phyloP scores from a whole-genome alignment of 2,888 invertebrate genomes.

The Aquatica leii region DNA sequence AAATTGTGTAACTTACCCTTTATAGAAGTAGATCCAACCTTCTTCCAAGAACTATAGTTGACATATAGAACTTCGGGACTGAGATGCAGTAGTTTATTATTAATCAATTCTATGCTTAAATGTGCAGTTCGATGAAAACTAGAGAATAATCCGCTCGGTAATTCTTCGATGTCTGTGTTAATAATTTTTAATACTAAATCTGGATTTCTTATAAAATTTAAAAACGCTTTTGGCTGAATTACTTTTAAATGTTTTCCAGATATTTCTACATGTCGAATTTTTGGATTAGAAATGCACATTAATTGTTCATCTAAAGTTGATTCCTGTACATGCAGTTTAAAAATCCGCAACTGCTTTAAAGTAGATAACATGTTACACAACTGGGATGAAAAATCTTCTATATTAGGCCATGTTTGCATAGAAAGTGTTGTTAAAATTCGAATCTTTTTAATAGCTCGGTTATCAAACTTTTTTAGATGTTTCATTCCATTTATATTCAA shows the following conservation, averaged over 20 bases:
- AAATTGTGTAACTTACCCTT: slow-evolving; percentile 67
- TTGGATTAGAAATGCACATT: slow-evolving; percentile 75
- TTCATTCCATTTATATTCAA: slow-evolving; percentile 79
- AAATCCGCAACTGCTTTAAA: slow-evolving; percentile 75
- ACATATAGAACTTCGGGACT: slow-evolving; percentile 88
- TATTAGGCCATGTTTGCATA: slow-evolving; percentile 78
- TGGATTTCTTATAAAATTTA: slow-evolving; percentile 76
- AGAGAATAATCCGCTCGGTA: slow-evolving; percentile 82
- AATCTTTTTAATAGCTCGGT: slow-evolving; percentile 76
- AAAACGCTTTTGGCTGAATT: slow-evolving; percentile 81
- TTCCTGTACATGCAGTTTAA: slow-evolving; percentile 81
- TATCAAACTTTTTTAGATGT: slow-evolving; percentile 77
- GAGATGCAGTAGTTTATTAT: slow-evolving; percentile 80
- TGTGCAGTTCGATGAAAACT: slow-evolving; percentile 81
- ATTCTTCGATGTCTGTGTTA: slow-evolving; percentile 78
- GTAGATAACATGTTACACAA: slow-evolving; percentile 76
- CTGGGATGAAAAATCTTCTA: slow-evolving; percentile 69
- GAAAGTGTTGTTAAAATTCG: slow-evolving; percentile 74
- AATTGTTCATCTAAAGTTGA: slow-evolving; percentile 77
- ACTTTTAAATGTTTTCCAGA: slow-evolving; percentile 77
- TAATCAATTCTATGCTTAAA: slow-evolving; percentile 81
- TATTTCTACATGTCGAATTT: slow-evolving; percentile 81
- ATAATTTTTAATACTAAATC: slow-evolving; percentile 80
- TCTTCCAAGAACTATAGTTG: slow-evolving; percentile 87
- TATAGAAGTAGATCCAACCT: slow-evolving; percentile 84